These are phyloP conservation scores for Vulpes lagopus DNA, from an alignment of 2,113 vertebrate species.

Conservation along the genomic window DNA sequence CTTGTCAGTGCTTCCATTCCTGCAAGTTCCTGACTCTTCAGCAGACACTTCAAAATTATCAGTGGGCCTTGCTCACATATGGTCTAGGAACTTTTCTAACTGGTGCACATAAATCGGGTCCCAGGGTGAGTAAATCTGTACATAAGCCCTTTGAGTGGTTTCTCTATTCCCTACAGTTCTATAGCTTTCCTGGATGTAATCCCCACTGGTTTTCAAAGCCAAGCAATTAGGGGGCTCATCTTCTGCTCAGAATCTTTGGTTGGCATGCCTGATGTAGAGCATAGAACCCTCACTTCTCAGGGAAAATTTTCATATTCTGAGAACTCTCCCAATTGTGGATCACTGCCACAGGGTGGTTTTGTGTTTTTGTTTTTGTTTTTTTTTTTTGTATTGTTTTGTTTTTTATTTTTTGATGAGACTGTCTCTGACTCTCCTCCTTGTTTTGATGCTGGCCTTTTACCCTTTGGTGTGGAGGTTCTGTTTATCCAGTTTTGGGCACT, in stretches of 20 bases:
- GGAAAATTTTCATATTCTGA: background rate
- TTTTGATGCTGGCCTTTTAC: background rate
- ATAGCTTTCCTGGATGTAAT: background rate
- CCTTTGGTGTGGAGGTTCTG: background rate
- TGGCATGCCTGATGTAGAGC: background rate
- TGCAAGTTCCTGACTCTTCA: background rate
- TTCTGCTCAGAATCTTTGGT: background rate
- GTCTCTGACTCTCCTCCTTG: background rate
- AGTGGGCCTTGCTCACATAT: background rate
- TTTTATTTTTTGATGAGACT: background rate
- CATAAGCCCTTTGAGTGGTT: background rate
- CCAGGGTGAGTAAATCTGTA: background rate
- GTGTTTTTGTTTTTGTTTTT: background rate
- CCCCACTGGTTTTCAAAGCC: background rate
- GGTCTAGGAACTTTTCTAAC: background rate
- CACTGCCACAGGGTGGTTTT: background rate
- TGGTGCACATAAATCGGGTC: background rate
- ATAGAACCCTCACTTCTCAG: background rate
- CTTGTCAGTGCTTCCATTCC: background rate
- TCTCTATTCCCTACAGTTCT: background rate
- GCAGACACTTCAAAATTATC: background rate
- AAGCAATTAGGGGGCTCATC: background rate
- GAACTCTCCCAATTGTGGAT: background rate
- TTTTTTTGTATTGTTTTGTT: too few relatives aligned
- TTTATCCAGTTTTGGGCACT: background rate